These are phyloP conservation scores for Belgica antarctica DNA, from an alignment of 2,888 invertebrate genomes.

Conservation along the genomic window DNA sequence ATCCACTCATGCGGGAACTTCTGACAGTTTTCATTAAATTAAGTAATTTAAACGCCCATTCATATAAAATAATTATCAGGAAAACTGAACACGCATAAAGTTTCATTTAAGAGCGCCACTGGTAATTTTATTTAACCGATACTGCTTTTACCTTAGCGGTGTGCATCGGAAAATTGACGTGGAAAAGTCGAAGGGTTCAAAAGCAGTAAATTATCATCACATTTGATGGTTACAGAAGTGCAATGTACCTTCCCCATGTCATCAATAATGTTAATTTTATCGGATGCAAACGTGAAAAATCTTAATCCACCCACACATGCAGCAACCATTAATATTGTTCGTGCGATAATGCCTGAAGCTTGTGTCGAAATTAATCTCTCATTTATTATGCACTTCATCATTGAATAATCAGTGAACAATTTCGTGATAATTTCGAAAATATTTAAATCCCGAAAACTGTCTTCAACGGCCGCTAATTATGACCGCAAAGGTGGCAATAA, in stretches of 20 bases:
- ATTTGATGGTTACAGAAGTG: too few species aligned
- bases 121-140: not conserved
- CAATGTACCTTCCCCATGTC: too few species aligned
- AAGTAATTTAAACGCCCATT: not conserved
- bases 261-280: too few species aligned
- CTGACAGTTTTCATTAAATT: not conserved
- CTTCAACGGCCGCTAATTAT: not conserved
- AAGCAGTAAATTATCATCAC: too few species aligned
- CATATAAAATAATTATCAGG: conserved; percentile 5
- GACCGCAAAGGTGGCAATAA: too few species aligned
- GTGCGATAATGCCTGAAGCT: not conserved
- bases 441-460: not conserved
- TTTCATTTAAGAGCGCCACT: conserved; percentile 6
- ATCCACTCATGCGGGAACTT: not conserved
- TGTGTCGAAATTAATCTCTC: not conserved
- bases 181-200: too few species aligned
- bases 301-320: too few species aligned
- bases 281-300: too few species aligned
- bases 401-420: not conserved
- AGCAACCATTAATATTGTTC: not conserved
- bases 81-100: too few species aligned
- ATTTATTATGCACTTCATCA: conserved; percentile 7
- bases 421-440: not conserved
- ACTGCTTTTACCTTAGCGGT: not conserved
- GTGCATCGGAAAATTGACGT: too few species aligned